A percentile compares a stretch with the other conserved stretches of the same genome.
These are phyloP conservation scores for Pipa parva DNA, from an alignment of 2,113 vertebrate species.

Conservation along the genomic window DNA sequence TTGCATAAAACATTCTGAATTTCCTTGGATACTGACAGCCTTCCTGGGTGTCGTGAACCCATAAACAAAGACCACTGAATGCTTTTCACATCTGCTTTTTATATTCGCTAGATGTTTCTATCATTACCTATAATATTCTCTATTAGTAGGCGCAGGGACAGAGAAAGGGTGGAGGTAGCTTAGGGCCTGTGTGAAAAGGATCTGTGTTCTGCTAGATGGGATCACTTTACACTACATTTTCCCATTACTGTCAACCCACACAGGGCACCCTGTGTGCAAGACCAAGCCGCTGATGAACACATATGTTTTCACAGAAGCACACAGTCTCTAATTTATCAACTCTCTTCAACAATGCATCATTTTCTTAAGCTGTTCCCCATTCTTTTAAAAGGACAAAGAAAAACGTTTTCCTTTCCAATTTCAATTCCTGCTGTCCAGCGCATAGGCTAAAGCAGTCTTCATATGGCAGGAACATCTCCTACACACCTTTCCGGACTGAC, in stretches of 20 bases:
- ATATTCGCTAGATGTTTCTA: constrained; percentile 48
- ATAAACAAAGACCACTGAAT: not conserved
- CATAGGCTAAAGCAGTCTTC: not conserved
- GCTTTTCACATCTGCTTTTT: constrained; percentile 27
- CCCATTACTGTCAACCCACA: constrained; percentile 57
- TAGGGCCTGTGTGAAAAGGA: constrained; percentile 45
- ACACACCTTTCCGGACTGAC: not conserved
- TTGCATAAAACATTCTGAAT: too few species aligned
- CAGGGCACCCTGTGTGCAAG: constrained; percentile 46
- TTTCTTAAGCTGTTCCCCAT: constrained; percentile 9
- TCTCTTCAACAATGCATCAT: not conserved
- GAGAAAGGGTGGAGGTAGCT: constrained; percentile 32
- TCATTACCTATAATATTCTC: constrained; percentile 38
- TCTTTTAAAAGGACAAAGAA: not conserved
- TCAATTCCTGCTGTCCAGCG: not conserved
- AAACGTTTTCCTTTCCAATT: not conserved
- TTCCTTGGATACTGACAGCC: not conserved
- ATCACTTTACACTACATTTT: constrained; percentile 50
- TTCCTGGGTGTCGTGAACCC: not conserved
- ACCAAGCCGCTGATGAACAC: constrained; percentile 9
- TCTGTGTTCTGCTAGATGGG: constrained; percentile 37
- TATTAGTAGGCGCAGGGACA: constrained; percentile 42
- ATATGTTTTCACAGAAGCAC: constrained; percentile 21
- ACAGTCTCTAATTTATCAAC: constrained; percentile 44
- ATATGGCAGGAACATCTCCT: not conserved